Evolutionary conservation across 2,888 invertebrate species (phyloP).

Genomic region (Melitaea athalia): DNA sequence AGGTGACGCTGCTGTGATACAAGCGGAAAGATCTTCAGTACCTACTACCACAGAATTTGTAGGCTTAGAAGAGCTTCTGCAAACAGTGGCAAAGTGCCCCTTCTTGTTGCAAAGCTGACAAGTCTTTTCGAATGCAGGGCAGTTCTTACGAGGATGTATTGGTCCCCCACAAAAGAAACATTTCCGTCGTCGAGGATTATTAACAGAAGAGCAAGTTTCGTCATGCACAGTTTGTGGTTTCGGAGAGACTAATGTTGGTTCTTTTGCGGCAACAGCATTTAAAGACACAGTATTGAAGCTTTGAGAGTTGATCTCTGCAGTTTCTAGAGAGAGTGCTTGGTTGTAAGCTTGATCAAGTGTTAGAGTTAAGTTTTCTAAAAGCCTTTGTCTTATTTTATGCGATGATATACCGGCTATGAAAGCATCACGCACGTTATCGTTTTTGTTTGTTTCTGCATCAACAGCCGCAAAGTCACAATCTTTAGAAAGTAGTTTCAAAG

Average conservation of each 20-base stretch:
- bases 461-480: conserved; percentile 10
- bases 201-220: neutral
- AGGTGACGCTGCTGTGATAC: neutral
- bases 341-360: conserved; percentile 25
- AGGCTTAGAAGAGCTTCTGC: neutral
- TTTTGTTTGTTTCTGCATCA: conserved; percentile 15
- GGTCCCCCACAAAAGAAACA: neutral
- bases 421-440: conserved; percentile 18
- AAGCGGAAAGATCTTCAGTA: neutral
- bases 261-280: no score
- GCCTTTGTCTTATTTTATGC: conserved; percentile 20
- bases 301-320: conserved; percentile 15
- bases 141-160: neutral
- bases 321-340: conserved; percentile 22
- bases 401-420: conserved; percentile 24
- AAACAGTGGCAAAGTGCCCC: neutral
- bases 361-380: conserved; percentile 21
- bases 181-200: neutral
- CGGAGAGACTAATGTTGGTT: neutral
- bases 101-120: neutral
- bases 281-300: neutral
- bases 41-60: neutral
- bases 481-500: no score
- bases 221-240: neutral
- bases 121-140: neutral